These are phyloP conservation scores for Streblospio benedicti DNA, from an alignment of 1,140 invertebrate genomes.

Conservation along the genomic window DNA sequence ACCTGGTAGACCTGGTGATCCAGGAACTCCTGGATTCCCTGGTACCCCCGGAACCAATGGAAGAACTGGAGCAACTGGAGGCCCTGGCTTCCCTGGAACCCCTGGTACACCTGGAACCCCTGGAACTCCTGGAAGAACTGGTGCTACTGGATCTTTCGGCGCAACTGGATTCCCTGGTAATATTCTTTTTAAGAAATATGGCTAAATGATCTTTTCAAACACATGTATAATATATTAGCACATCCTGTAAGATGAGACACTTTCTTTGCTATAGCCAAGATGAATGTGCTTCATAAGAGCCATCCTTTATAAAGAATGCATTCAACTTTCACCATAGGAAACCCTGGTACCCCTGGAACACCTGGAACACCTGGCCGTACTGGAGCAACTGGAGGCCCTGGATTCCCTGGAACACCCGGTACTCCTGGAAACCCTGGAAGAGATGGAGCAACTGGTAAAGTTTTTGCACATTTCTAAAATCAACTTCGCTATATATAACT, in stretches of 20 bases:
- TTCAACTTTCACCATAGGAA: neutral
- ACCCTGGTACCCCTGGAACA: no score
- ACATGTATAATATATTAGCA: no score
- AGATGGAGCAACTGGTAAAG: neutral
- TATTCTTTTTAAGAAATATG: neutral
- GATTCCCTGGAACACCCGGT: neutral
- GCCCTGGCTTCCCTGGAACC: neutral
- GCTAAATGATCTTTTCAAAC: no score
- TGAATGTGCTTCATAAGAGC: no score
- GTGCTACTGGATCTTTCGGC: neutral
- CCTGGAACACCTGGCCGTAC: no score
- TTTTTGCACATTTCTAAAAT: no score
- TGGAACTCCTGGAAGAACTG: neutral
- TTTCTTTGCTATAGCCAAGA: no score
- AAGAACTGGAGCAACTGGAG: neutral
- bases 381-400: neutral
- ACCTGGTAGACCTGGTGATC: neutral
- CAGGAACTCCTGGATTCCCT: neutral
- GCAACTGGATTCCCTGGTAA: neutral
- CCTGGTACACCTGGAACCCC: neutral
- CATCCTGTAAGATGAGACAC: no score
- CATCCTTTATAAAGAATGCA: no score
- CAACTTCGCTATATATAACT: no score
- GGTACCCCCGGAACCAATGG: neutral
- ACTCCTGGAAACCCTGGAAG: neutral